Conservation (phyloP, 2,797 vertebrate species). For the Liparis tanakae region DNA sequence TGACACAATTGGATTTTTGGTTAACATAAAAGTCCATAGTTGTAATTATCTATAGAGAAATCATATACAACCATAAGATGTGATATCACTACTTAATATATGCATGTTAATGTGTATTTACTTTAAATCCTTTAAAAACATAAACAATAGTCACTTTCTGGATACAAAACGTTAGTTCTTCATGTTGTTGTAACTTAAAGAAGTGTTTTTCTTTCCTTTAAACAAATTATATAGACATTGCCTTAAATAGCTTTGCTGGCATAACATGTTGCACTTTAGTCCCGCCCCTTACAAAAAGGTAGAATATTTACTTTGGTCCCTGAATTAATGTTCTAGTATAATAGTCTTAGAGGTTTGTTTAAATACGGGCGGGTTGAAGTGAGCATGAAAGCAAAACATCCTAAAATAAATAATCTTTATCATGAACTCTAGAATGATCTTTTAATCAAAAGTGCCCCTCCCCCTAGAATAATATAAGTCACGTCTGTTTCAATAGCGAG, state of each 20-base stretch:
- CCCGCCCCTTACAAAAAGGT: constrained; percentile 36
- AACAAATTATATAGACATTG: constrained; percentile 32
- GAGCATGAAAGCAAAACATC: constrained; percentile 10
- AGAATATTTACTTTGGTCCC: constrained; percentile 59
- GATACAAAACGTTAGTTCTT: constrained; percentile 31
- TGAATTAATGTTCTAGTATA: constrained; percentile 46
- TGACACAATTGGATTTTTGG: constrained; percentile 22
- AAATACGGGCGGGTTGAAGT: constrained; percentile 11
- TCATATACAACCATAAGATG: constrained; percentile 25
- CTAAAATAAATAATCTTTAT: background rate
- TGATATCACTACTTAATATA: constrained; percentile 21
- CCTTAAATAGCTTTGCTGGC: constrained; percentile 30
- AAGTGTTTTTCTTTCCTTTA: constrained; percentile 23
- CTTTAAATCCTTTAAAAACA: constrained; percentile 15
- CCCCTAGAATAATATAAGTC: background rate
- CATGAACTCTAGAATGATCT: background rate
- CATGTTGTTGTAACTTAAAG: constrained; percentile 32
- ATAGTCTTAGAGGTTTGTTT: constrained; percentile 7
- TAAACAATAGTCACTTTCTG: constrained; percentile 23
- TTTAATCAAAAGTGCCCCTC: background rate
- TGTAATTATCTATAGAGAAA: constrained; percentile 22
- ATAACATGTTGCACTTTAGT: constrained; percentile 60
- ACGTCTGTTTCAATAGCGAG: background rate
- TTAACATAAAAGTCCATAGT: background rate
- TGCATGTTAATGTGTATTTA: constrained; percentile 23